These are phyloP conservation scores for Vulpes ferrilata DNA, from an alignment of 2,113 vertebrate genomes.

Conservation along the genomic window DNA sequence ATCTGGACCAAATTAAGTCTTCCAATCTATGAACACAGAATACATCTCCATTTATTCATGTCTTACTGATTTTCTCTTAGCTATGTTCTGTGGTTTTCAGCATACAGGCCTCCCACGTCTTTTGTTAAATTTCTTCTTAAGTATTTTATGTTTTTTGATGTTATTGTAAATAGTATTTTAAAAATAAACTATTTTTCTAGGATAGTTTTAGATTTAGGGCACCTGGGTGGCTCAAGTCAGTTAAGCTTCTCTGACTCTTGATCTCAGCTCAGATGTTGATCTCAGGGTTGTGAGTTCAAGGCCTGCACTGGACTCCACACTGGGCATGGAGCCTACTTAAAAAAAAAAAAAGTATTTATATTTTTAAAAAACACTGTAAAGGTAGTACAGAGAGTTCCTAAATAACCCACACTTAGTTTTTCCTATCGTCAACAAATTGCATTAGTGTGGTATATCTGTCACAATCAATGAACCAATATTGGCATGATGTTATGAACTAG, in stretches of 20 bases:
- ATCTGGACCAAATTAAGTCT: constrained; percentile 2
- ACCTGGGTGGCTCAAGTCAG: background rate
- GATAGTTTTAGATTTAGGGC: background rate
- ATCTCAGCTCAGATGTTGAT: background rate
- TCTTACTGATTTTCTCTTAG: background rate
- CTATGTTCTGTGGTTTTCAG: background rate
- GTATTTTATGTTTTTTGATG: background rate
- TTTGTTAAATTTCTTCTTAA: background rate
- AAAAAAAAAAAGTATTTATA: background rate
- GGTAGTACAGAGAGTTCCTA: background rate
- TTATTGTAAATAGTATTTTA: background rate
- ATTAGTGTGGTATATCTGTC: background rate
- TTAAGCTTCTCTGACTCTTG: background rate
- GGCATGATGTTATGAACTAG: background rate
- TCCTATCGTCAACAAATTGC: background rate
- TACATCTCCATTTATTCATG: background rate
- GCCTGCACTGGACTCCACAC: background rate
- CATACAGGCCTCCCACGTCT: background rate
- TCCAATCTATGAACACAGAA: background rate
- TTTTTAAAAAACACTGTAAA: background rate
- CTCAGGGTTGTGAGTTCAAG: background rate
- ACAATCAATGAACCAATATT: background rate
- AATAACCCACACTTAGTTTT: background rate
- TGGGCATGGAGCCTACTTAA: background rate
- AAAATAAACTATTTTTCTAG: background rate